Evolutionary conservation across 2,797 vertebrate genomes (phyloP).

Genomic region (Fringilla coelebs): DNA sequence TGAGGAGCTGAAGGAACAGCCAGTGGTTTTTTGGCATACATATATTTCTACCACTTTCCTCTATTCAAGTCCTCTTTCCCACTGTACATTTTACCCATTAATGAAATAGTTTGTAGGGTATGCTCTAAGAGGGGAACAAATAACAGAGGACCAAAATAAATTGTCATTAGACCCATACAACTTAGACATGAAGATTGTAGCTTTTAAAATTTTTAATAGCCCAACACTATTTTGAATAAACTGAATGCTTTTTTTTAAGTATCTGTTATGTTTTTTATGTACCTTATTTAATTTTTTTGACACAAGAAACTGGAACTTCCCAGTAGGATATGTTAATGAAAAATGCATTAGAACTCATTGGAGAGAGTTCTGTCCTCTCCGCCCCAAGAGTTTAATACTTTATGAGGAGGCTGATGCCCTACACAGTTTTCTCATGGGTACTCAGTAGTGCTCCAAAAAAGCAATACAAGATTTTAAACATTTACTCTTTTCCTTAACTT

Average conservation of each 20-base stretch:
- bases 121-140: background rate
- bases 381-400: background rate
- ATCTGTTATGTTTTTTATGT: background rate
- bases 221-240: background rate
- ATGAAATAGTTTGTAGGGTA: background rate
- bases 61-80: background rate
- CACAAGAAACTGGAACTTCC: background rate
- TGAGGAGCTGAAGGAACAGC: background rate
- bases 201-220: background rate
- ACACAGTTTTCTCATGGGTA: background rate
- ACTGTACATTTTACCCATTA: background rate
- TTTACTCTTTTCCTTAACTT: background rate
- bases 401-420: background rate
- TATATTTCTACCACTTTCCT: background rate
- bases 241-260: background rate
- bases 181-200: background rate
- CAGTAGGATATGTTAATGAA: background rate
- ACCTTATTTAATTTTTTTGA: conserved; percentile 25
- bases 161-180: background rate
- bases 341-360: conserved; percentile 1
- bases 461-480: background rate
- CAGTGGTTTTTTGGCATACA: background rate
- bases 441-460: background rate
- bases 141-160: background rate
- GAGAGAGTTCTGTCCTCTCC: background rate